These are phyloP conservation scores for Ascaphus truei DNA, from an alignment of 2,113 vertebrate species.

Conservation along the genomic window DNA sequence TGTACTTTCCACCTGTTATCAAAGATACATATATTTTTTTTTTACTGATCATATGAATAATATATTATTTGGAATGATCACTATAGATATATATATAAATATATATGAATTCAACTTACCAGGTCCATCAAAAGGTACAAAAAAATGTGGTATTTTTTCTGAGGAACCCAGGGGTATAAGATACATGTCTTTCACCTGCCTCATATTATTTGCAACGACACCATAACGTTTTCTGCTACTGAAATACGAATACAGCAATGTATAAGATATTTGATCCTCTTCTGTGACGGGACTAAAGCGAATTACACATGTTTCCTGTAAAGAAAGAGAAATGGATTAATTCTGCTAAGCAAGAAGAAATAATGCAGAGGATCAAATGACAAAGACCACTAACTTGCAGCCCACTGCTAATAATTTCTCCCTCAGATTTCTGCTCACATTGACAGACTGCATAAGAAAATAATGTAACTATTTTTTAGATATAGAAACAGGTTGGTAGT, in stretches of 20 bases:
- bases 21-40: too few species aligned
- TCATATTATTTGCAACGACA: slow-evolving; percentile 93
- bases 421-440: too few species aligned
- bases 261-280: slow-evolving; percentile 96
- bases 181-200: slow-evolving; percentile 97
- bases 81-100: too few species aligned
- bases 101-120: slow-evolving; percentile 64
- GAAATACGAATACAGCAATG: slow-evolving; percentile 91
- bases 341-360: not conserved
- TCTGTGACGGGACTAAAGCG: slow-evolving; percentile 93
- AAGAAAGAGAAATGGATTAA: slow-evolving; percentile 39
- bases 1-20: too few species aligned
- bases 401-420: too few species aligned
- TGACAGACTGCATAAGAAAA: too few species aligned
- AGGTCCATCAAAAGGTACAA: slow-evolving; percentile 97
- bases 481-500: too few species aligned
- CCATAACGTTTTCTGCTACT: slow-evolving; percentile 94
- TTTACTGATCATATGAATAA: too few species aligned
- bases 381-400: too few species aligned
- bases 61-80: too few species aligned
- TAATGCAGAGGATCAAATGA: not conserved
- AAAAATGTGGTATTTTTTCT: slow-evolving; percentile 95
- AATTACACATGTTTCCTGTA: slow-evolving; percentile 92
- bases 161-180: slow-evolving; percentile 87
- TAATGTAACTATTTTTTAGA: too few species aligned